Evolutionary conservation across 2,797 vertebrate species (phyloP).

Genomic region (Gallinago nigripennis): DNA sequence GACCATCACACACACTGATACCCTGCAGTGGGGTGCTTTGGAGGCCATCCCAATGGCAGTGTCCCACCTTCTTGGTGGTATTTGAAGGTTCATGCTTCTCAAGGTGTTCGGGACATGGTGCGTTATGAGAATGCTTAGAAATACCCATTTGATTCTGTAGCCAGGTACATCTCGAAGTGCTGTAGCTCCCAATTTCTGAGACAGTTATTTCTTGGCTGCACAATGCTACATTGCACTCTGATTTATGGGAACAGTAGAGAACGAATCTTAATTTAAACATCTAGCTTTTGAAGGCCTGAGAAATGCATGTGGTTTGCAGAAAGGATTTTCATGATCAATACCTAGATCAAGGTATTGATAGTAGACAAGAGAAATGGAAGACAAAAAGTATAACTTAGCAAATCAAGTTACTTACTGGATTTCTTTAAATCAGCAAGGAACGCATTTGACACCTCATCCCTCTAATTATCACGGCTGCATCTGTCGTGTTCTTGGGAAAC

Average conservation of each 20-base stretch:
- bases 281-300: neutral
- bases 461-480: neutral
- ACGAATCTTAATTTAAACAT: neutral
- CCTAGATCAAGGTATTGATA: too few relatives aligned
- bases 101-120: neutral
- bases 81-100: neutral
- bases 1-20: neutral
- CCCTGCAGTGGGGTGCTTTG: neutral
- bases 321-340: neutral
- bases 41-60: neutral
- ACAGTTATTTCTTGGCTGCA: neutral
- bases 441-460: neutral
- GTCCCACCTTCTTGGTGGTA: neutral
- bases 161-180: neutral
- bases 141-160: neutral
- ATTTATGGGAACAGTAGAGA: neutral
- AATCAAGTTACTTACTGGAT: neutral
- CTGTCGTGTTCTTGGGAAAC: neutral
- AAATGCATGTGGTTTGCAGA: neutral
- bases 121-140: neutral
- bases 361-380: neutral
- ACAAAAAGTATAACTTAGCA: neutral
- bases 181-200: neutral
- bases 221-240: neutral
- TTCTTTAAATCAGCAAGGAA: neutral